Conservation (phyloP, 2,113 vertebrate genomes). For the Speoplatyrhinus poulsoni region DNA sequence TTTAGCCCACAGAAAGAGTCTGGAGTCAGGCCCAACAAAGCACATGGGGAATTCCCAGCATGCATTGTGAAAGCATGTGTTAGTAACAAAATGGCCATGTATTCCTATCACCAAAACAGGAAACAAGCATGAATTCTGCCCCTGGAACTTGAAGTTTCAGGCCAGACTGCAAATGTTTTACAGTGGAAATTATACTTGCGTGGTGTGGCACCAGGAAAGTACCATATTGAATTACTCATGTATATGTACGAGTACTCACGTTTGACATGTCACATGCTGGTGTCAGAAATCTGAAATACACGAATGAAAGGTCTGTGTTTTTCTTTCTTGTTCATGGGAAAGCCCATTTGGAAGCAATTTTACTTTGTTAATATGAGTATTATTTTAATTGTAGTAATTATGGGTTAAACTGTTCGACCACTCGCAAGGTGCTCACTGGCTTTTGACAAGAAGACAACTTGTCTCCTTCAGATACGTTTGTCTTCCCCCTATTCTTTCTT, state of each 20-base stretch:
- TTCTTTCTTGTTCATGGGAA: constrained; percentile 60
- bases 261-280: constrained; percentile 50
- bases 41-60: constrained; percentile 50
- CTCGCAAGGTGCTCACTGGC: constrained; percentile 64
- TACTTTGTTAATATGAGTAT: constrained; percentile 79
- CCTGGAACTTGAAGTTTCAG: constrained; percentile 4
- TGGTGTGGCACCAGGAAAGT: constrained; percentile 34
- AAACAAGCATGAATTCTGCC: constrained; percentile 25
- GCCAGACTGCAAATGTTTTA: constrained; percentile 1
- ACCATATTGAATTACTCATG: constrained; percentile 39
- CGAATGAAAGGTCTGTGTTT: constrained; percentile 66
- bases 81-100: constrained; percentile 24
- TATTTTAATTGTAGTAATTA: constrained; percentile 82
- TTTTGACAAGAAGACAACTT: constrained; percentile 62
- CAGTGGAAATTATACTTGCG: constrained; percentile 2
- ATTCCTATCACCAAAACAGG: constrained; percentile 36
- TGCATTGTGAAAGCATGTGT: constrained; percentile 24
- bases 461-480: constrained; percentile 47
- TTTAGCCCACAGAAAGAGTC: constrained; percentile 36
- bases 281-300: constrained; percentile 54
- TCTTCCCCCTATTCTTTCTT: constrained; percentile 16
- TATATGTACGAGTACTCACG: constrained; percentile 45
- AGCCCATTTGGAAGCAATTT: constrained; percentile 81
- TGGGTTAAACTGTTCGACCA: constrained; percentile 78
- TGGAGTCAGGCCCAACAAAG: constrained; percentile 47